A percentile compares a stretch with the other conserved stretches of the same genome.
Conservation (phyloP, 2,888 invertebrate genomes). For the Cyrtodaria siliqua region DNA sequence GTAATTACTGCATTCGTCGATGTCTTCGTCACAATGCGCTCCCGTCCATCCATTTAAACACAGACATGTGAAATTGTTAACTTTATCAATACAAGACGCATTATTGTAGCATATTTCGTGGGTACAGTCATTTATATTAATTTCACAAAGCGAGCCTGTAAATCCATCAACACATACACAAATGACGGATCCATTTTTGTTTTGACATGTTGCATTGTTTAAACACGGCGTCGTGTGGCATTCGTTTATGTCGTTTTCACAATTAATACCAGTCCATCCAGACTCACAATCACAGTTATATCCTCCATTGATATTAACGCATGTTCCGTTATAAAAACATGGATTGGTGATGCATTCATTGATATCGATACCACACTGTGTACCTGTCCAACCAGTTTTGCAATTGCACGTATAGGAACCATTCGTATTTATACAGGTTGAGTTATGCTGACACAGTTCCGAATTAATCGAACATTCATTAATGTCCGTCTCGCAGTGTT, state of each 20-base stretch:
- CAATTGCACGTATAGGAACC: neutral
- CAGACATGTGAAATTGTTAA: constrained; percentile 1
- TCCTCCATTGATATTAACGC: constrained; percentile 12
- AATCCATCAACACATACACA: constrained; percentile 22
- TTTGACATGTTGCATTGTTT: constrained; percentile 20
- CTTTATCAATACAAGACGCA: constrained; percentile 8
- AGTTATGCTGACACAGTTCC: constrained; percentile 19
- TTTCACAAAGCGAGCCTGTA: constrained; percentile 17
- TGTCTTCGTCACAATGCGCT: constrained; percentile 13
- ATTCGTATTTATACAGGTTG: constrained; percentile 11
- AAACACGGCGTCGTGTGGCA: neutral
- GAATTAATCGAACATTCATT: constrained; percentile 33
- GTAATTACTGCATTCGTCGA: constrained; percentile 29
- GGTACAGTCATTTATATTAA: constrained; percentile 24
- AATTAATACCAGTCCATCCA: constrained; percentile 7
- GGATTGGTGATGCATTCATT: neutral
- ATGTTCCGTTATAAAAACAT: constrained; percentile 14
- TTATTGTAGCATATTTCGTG: constrained; percentile 4
- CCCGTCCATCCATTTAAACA: constrained; percentile 20
- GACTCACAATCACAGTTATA: constrained; percentile 8
- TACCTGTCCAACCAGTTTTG: constrained; percentile 1
- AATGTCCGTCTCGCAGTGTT: constrained; percentile 28
- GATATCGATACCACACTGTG: constrained; percentile 20
- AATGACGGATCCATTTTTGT: constrained; percentile 10
- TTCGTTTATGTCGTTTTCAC: constrained; percentile 15